Conservation (phyloP, 2,113 vertebrate species). For the Labrus mixtus region DNA sequence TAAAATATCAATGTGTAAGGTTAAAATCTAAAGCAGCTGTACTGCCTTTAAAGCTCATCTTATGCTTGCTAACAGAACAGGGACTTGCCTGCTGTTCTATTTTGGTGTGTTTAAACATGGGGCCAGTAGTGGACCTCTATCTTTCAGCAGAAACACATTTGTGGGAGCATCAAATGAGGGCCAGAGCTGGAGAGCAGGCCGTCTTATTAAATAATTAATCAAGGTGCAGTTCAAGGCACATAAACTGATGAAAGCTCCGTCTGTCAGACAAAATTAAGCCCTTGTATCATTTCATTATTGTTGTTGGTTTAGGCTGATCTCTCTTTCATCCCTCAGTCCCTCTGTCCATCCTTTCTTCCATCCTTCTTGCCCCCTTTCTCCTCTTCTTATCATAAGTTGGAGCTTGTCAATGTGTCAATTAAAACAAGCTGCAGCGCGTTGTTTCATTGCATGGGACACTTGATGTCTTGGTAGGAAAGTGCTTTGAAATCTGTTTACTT, state of each 20-base stretch:
- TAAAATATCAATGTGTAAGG: conserved; percentile 13
- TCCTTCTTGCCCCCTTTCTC: conserved; percentile 22
- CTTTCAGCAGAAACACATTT: conserved; percentile 89
- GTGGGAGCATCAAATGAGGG: conserved; percentile 83
- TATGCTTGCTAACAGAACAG: conserved; percentile 21
- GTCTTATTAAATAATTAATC: conserved; percentile 92
- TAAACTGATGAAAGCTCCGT: conserved; percentile 88
- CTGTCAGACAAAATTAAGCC: conserved; percentile 89
- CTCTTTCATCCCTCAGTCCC: conserved; percentile 55
- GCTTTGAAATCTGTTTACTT: conserved; percentile 80
- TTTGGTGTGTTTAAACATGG: conserved; percentile 79
- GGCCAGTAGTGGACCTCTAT: conserved; percentile 80
- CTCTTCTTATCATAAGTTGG: conserved; percentile 69
- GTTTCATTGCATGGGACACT: conserved; percentile 62
- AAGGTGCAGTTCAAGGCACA: conserved; percentile 87
- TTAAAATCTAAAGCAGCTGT: conserved; percentile 23
- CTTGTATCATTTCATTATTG: conserved; percentile 74
- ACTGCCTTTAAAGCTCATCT: conserved; percentile 46
- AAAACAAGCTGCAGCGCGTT: conserved; percentile 59
- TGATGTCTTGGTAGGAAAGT: conserved; percentile 71
- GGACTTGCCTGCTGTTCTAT: conserved; percentile 79
- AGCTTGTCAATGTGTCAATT: conserved; percentile 80
- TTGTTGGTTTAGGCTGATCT: conserved; percentile 80
- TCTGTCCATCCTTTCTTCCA: conserved; percentile 33
- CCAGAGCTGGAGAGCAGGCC: conserved; percentile 82